A percentile compares a stretch with the other conserved stretches of the same genome.
phyloP scores from a whole-genome alignment of 2,113 vertebrate species.

The Petrocephalus zakoni region DNA sequence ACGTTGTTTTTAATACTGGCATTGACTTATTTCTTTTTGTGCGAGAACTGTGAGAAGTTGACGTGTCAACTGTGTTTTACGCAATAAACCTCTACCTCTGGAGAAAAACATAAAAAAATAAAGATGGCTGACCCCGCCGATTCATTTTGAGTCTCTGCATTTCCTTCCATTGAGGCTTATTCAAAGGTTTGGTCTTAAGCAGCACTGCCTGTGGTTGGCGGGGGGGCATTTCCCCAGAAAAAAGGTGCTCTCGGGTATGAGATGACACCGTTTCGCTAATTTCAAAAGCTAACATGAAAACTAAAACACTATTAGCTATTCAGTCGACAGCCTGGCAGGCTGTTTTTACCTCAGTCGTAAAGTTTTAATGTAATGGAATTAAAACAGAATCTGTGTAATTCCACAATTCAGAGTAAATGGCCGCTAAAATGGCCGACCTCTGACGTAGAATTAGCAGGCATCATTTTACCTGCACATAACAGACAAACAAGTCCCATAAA shows the following conservation, averaged over 20 bases:
- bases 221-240: neutral
- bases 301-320: neutral
- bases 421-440: neutral
- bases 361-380: slow-evolving; percentile 34
- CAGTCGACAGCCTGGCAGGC: neutral
- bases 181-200: neutral
- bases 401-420: slow-evolving; percentile 31
- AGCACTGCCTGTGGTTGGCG: neutral
- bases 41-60: slow-evolving; percentile 62
- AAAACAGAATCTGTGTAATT: slow-evolving; percentile 37
- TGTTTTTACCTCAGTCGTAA: slow-evolving; percentile 25
- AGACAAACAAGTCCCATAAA: slow-evolving; percentile 25
- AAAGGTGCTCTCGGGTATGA: neutral
- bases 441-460: neutral
- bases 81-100: slow-evolving; percentile 88
- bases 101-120: slow-evolving; percentile 33
- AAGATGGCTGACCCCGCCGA: slow-evolving; percentile 23
- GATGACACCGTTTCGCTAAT: neutral
- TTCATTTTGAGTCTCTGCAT: neutral
- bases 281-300: neutral
- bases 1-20: slow-evolving; percentile 69
- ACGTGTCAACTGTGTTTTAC: slow-evolving; percentile 84
- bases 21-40: slow-evolving; percentile 76
- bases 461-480: neutral
- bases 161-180: neutral